Percentiles rank a stretch among this genome's conserved stretches.
phyloP scores from a whole-genome alignment of 2,888 invertebrate species.

The Galerucella nymphaeae region DNA sequence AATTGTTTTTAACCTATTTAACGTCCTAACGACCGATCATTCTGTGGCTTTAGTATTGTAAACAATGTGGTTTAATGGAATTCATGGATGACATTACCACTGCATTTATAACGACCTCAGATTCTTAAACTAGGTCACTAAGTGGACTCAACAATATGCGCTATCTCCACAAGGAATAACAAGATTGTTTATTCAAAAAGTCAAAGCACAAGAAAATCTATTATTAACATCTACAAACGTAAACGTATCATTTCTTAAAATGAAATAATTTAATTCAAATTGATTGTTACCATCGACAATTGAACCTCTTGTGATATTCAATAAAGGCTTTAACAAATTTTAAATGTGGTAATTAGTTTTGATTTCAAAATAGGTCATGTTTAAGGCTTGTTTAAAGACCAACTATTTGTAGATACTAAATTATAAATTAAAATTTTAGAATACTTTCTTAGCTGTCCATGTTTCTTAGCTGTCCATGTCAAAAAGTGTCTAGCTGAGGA shows the following conservation, averaged over 20 bases:
- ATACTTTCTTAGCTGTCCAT: no score
- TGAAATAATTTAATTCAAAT: not conserved
- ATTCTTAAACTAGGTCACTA: constrained; percentile 1
- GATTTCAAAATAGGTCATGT: not conserved
- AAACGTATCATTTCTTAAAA: no score
- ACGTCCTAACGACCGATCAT: not conserved
- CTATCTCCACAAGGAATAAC: not conserved
- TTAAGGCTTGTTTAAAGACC: no score
- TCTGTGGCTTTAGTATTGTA: not conserved
- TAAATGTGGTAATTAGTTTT: not conserved
- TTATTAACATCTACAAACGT: no score
- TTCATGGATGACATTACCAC: not conserved
- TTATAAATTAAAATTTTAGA: no score
- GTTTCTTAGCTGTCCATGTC: no score
- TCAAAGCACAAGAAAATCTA: not conserved
- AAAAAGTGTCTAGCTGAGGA: no score
- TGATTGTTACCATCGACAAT: not conserved
- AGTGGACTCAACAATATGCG: not conserved
- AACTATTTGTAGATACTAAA: no score
- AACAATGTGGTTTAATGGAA: constrained; percentile 9
- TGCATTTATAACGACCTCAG: constrained; percentile 5
- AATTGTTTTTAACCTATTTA: constrained; percentile 4
- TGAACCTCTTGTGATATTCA: not conserved
- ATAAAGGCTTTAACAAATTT: not conserved
- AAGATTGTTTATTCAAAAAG: not conserved